Evolutionary conservation across 2,113 vertebrate genomes (phyloP), one percentile per base, ranked within the genome.

Genomic region (Malurus alboscapulatus): DNA sequence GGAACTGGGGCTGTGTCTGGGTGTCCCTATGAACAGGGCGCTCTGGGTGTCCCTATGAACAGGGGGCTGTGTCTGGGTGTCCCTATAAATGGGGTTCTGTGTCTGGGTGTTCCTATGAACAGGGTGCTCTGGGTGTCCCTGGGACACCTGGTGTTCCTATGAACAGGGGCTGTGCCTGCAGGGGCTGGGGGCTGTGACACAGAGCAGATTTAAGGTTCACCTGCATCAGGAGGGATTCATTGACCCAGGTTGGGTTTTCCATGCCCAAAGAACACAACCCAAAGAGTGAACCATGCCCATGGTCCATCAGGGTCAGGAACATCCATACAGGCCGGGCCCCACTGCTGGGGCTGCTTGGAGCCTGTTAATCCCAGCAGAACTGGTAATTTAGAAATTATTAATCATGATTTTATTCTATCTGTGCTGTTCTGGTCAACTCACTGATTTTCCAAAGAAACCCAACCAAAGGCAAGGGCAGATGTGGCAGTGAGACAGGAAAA

Each of bases 371-470:
- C 38, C 57, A 47, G 57, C 71, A 72, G 57, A 53, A 15, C 4
- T 19, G 42, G 27, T 32, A 4, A 30, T 38, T 75, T 4, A 7
- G 38, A 7, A 36, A 27, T 7, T 17, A 7, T 17, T 14, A 7
- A 6, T 55, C 18, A n/a, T 19, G 4, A 1, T 30, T 30, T n/a
- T 17, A 15, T 24, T 34, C 2, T 7, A 0, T 13, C 10, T 36
- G 3, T 10, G 40, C 65, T 57, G 9, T 38, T 61, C 29, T 55
- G n/a, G 26, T 30, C 25, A 27, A 2, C 32, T 50, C 44, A 2
- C 24, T 15, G 40, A 22, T 48, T 71, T 71, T 16, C 16, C 4
- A 32, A 27, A 54, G 68, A 38, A 8, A 4, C 11, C 8, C 21
- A 19, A 2, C 7, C 45, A 25, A 36, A 67, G 48, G 16, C 10